Evolutionary conservation across 2,888 invertebrate species (phyloP).

Genomic region (Micoletzkya japonica): DNA sequence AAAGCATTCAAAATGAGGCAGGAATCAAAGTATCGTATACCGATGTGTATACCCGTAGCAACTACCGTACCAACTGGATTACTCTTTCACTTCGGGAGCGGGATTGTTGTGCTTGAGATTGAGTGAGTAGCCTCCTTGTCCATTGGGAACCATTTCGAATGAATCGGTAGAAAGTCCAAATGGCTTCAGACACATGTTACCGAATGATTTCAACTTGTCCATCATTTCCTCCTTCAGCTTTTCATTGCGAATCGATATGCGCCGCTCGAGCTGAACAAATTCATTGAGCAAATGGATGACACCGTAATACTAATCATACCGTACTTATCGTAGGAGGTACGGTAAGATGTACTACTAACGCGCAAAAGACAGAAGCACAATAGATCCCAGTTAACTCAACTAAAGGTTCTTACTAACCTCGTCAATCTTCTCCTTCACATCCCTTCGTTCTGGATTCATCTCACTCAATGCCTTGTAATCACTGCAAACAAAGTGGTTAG

Average conservation of each 20-base stretch:
- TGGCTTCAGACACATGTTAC: constrained; percentile 47
- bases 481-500: not conserved
- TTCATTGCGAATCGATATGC: constrained; percentile 43
- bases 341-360: not conserved
- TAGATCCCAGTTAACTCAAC: not conserved
- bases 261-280: constrained; percentile 27
- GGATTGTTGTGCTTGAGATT: constrained; percentile 56
- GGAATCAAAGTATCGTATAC: no score
- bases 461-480: constrained; percentile 44
- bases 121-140: constrained; percentile 54
- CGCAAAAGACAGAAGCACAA: not conserved
- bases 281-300: no score
- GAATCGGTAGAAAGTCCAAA: constrained; percentile 58
- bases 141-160: constrained; percentile 54
- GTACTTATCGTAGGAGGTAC: not conserved
- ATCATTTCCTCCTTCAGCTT: constrained; percentile 53
- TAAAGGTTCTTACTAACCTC: constrained; percentile 28
- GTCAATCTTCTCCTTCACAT: constrained; percentile 28
- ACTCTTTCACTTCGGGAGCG: no score
- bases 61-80: no score
- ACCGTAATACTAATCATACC: not conserved
- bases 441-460: constrained; percentile 2
- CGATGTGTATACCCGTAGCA: no score
- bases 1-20: no score
- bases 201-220: constrained; percentile 52